phyloP scores from a whole-genome alignment of 2,797 vertebrate species.

The Channa striata region DNA sequence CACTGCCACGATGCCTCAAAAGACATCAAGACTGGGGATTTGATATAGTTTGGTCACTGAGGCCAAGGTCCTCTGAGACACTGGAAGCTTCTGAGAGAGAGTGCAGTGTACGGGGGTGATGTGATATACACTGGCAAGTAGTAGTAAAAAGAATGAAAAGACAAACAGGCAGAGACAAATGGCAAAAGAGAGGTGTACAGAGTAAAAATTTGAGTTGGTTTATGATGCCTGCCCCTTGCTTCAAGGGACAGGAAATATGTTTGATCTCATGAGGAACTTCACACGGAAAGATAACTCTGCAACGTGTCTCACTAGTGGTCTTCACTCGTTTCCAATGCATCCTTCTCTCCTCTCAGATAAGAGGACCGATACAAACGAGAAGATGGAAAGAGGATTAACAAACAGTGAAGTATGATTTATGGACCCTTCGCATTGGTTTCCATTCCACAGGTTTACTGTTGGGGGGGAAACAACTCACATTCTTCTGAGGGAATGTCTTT shows the following conservation, averaged over 20 bases:
- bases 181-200: conserved; percentile 19
- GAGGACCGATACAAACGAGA: conserved; percentile 32
- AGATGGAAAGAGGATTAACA: conserved; percentile 38
- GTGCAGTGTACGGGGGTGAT: neutral
- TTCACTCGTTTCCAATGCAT: conserved; percentile 21
- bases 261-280: conserved; percentile 62
- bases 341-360: conserved; percentile 35
- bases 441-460: conserved; percentile 36
- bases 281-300: conserved; percentile 44
- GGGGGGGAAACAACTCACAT: conserved; percentile 61
- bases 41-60: conserved; percentile 41
- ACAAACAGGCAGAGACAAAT: conserved; percentile 31
- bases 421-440: conserved; percentile 48
- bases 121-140: conserved; percentile 7
- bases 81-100: conserved; percentile 32
- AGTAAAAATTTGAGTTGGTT: conserved; percentile 33
- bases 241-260: conserved; percentile 25
- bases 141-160: conserved; percentile 7
- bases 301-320: conserved; percentile 45
- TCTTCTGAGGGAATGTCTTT: conserved; percentile 51
- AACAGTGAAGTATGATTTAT: conserved; percentile 69
- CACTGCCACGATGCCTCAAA: conserved; percentile 31
- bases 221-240: conserved; percentile 15
- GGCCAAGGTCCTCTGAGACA: conserved; percentile 8
- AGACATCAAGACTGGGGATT: conserved; percentile 39